Evolutionary conservation across 2,797 vertebrate species (phyloP).

Genomic region (Hydrocynus forskahlii): DNA sequence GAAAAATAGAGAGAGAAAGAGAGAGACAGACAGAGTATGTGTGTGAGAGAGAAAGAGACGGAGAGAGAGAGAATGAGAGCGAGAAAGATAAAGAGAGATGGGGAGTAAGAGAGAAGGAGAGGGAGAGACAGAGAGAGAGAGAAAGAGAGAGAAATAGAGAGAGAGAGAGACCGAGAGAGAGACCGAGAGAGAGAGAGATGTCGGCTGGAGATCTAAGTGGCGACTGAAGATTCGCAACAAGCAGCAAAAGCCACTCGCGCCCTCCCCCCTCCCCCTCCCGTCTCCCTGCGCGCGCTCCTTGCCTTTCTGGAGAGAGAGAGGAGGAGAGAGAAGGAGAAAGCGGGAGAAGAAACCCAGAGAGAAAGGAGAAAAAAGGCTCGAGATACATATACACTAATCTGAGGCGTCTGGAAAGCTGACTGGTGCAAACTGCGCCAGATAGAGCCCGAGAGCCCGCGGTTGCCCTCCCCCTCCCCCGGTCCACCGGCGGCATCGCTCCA

Average conservation of each 20-base stretch:
- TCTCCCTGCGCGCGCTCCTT: conserved; percentile 36
- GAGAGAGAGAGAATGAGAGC: too few relatives aligned
- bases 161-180: too few relatives aligned
- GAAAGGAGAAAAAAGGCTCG: conserved; percentile 13
- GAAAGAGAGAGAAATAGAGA: conserved; percentile 34
- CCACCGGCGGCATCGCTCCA: background rate
- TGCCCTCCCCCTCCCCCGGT: background rate
- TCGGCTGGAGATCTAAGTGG: conserved; percentile 52
- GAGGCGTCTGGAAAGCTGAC: conserved; percentile 50
- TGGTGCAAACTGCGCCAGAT: conserved; percentile 41
- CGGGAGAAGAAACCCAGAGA: background rate
- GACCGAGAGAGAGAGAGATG: conserved; percentile 40
- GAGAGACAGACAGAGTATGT: too few relatives aligned
- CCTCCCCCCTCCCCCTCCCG: conserved; percentile 44
- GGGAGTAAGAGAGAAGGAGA: background rate
- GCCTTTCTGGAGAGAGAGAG: conserved; percentile 12
- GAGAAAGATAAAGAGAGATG: background rate
- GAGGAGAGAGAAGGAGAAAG: background rate
- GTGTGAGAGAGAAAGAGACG: background rate
- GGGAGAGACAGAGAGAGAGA: conserved; percentile 9
- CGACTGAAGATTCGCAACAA: conserved; percentile 57
- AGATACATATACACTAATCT: conserved; percentile 55
- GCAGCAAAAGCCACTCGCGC: conserved; percentile 45
- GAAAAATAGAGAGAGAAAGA: too few relatives aligned
- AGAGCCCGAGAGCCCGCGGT: conserved; percentile 22